Conservation (phyloP, 2,113 vertebrate genomes). For the Alectura lathami region DNA sequence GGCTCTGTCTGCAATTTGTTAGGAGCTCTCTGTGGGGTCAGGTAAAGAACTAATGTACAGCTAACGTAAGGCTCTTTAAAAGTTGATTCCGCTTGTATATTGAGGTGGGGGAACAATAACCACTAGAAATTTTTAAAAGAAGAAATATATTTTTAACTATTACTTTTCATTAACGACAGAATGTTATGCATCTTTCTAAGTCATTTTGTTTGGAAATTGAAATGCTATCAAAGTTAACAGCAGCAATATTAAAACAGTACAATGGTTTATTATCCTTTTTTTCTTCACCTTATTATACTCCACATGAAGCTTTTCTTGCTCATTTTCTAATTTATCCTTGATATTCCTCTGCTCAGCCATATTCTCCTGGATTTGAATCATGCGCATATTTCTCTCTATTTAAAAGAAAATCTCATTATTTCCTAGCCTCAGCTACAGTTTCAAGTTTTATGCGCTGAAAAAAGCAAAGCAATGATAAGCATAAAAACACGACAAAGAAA, state of each 20-base stretch:
- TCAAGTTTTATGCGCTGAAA: neutral
- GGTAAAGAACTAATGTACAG: neutral
- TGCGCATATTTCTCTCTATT: conserved; percentile 97
- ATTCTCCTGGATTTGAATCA: conserved; percentile 99
- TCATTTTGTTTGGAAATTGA: neutral
- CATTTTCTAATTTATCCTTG: conserved; percentile 96
- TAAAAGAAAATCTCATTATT: conserved; percentile 61
- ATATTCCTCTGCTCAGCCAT: conserved; percentile 98
- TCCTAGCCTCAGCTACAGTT: neutral
- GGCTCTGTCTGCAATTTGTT: neutral
- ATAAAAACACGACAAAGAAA: neutral
- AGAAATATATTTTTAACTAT: neutral
- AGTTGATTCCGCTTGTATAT: neutral
- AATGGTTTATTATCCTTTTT: neutral
- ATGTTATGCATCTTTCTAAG: neutral
- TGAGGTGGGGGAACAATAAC: neutral
- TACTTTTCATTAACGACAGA: neutral
- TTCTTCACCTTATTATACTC: conserved; percentile 93
- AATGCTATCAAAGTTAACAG: neutral
- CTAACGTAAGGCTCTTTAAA: neutral
- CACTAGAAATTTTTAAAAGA: neutral
- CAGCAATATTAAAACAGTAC: neutral
- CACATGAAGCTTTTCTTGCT: conserved; percentile 97
- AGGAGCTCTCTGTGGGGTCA: neutral
- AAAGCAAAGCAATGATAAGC: neutral